Evolutionary conservation across 2,888 invertebrate species (phyloP), one percentile per base, ranked within the genome.

Genomic region (Tiphia femorata): DNA sequence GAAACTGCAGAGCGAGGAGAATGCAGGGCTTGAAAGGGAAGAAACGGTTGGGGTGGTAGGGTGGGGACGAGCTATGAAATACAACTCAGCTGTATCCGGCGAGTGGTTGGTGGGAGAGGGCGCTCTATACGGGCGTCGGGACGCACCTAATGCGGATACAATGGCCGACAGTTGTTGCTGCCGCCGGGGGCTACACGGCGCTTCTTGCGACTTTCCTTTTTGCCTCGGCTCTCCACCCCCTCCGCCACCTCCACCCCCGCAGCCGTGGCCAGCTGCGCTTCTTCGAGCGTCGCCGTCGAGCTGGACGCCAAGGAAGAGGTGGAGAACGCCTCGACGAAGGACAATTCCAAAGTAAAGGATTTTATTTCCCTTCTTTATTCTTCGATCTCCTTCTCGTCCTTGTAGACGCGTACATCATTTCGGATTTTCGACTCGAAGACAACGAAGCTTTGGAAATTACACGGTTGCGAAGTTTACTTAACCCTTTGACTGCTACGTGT

Each of bases 101-200:
- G 47, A 47, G 46, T 43, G 56, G 52, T 51, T 41, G 49, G 27
- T 48, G 57, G 61, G 54, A 49, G 53, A 60, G 38, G 44, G 49
- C 52, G 50, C 54, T 19, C 41, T 49, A 25, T 30, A 38, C 50
- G 43, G 53, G 53, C 59, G 62, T 61, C 58, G 69, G 65, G 61
- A 71, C 58, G 56, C 66, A 54, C 62, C 70, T 73, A 75, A 75
- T 72, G 75, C 66, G 68, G 63, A 73, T 72, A 75, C 68, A 73
- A 75, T 76, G 67, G 73, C 51, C 76, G 72, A 75, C 76, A 76
- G 76, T 76, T 74, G 76, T 72, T 73, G 58, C 63, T 72, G 58
- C 60, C 51, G n/a, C n/a, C n/a, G n/a, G n/a, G 12, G 56, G 48
- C 48, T 62, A 42, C 48, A 27, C 51, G 44, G 46, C 38, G 52